phyloP scores from a whole-genome alignment of 92 coral and sea anemone species.

The Heliopora coerulea region DNA sequence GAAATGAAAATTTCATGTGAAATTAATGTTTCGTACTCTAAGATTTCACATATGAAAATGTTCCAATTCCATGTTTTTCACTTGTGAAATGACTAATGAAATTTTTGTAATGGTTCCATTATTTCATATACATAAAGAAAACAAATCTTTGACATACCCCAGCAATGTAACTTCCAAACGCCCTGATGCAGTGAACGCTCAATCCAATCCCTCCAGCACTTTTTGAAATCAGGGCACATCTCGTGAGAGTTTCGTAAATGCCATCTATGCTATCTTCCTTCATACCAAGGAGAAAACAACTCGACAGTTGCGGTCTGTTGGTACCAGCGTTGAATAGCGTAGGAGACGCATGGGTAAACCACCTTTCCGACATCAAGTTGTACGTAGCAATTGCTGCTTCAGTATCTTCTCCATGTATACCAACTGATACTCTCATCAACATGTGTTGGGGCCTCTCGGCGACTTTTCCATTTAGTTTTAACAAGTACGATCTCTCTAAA shows the following conservation, averaged over 20 bases:
- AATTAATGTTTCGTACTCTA: too few species aligned
- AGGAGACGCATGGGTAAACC: constrained; percentile 98
- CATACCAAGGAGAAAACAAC: constrained; percentile 86
- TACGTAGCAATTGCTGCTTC: constrained; percentile 88
- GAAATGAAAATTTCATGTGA: too few species aligned
- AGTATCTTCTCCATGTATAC: constrained; percentile 87
- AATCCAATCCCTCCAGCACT: constrained; percentile 96
- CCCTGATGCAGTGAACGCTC: constrained; percentile 81
- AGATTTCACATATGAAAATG: too few species aligned
- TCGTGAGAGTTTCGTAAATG: constrained; percentile 82
- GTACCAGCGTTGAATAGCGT: constrained; percentile 94
- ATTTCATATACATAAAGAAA: too few species aligned
- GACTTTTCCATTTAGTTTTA: constrained; percentile 82
- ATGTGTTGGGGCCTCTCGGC: constrained; percentile 96
- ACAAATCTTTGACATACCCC: constrained; percentile 57
- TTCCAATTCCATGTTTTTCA: too few species aligned
- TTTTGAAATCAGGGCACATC: constrained; percentile 94
- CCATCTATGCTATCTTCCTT: constrained; percentile 94
- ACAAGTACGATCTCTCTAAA: constrained; percentile 82
- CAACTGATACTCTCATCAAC: constrained; percentile 95
- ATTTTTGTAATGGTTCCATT: too few species aligned
- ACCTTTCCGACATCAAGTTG: constrained; percentile 83
- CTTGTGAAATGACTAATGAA: too few species aligned
- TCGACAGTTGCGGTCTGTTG: constrained; percentile 86
- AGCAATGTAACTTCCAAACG: constrained; percentile 96